Conservation (phyloP, 1,140 invertebrate genomes). For the Saccostrea glomerata region DNA sequence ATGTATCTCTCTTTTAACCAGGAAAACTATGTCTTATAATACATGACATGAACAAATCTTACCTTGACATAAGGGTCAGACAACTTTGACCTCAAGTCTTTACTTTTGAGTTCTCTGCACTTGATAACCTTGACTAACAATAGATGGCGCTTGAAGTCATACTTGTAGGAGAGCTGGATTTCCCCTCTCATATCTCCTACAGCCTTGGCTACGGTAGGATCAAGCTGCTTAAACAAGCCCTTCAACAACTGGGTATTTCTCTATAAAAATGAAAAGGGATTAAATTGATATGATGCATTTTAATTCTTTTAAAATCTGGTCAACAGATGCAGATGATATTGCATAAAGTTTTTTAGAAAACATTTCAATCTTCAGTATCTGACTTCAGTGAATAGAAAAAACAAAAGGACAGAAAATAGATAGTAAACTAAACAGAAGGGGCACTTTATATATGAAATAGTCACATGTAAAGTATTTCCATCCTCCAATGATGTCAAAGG, state of each 20-base stretch:
- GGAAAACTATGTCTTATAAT: no score
- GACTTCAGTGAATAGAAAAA: no score
- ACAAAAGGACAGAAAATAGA: no score
- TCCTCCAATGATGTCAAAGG: no score
- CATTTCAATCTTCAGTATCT: no score
- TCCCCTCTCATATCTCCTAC: slow-evolving; percentile 67
- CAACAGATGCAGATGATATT: no score
- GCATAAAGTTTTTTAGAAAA: no score
- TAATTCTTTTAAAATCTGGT: no score
- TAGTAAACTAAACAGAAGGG: no score
- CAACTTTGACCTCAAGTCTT: slow-evolving; percentile 69
- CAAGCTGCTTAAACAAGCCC: slow-evolving; percentile 73
- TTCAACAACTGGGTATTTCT: slow-evolving; percentile 73
- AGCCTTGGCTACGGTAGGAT: slow-evolving; percentile 70
- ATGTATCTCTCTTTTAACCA: no score
- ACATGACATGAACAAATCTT: slow-evolving; percentile 32
- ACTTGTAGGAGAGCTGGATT: slow-evolving; percentile 75
- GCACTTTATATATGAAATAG: no score
- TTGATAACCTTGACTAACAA: slow-evolving; percentile 75
- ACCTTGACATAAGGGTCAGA: slow-evolving; percentile 75
- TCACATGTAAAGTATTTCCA: no score
- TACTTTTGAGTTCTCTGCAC: slow-evolving; percentile 67
- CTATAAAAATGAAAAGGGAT: slow-evolving; percentile 58
- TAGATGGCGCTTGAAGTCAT: slow-evolving; percentile 67
- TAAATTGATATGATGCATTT: slow-evolving; percentile 50